Evolutionary conservation across 2,797 vertebrate species (phyloP), one percentile per base, ranked within the genome.

Genomic region (Morelia viridis): DNA sequence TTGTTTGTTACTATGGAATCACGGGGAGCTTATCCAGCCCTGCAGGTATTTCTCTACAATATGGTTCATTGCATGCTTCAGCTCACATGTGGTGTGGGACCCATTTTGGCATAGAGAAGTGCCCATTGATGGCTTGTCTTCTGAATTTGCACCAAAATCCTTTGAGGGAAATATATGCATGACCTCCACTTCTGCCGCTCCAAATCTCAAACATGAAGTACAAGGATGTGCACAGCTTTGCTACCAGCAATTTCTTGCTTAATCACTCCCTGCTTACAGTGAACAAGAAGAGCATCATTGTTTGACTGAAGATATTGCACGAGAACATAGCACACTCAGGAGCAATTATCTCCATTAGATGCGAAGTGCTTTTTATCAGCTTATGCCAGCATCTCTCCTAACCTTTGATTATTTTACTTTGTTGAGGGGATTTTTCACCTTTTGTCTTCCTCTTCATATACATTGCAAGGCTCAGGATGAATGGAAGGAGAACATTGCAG

Each of bases 391-490:
- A 80, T 80, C 3, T 85, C 3, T 88, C 91, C 41, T 88, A 80
- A 15, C 91, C 50, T 90, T 90, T 90, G 88, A 4, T 85, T 22
- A 89, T 90, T 84, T 89, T 91, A 76, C 90, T 93, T 4, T 90
- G 56, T n/a, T 57, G 91, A 12, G 8, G 19, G 35, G 71, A 80
- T 80, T 80, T 46, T 19, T 80, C 71, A 80, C 71, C 41, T 80
- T 80, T 41, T 41, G 71, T 19, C 35, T 46, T 10, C 71, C 35
- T 46, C 35, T 80, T 46, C 41, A 46, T 46, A 24, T 80, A 76
- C 8, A 46, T 8, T 46, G 22, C 19, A 80, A 80, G 71, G 71
- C 35, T 76, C 19, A 76, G 19, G 19, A 46, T 76, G 19, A 46
- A 76, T 41, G 35, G 68, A 76, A 76, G 68, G 58, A 53, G 50